Percentiles rank a stretch among this genome's conserved stretches.
These are phyloP conservation scores for Tragelaphus scriptus DNA, from an alignment of 2,113 vertebrate species.

Conservation along the genomic window DNA sequence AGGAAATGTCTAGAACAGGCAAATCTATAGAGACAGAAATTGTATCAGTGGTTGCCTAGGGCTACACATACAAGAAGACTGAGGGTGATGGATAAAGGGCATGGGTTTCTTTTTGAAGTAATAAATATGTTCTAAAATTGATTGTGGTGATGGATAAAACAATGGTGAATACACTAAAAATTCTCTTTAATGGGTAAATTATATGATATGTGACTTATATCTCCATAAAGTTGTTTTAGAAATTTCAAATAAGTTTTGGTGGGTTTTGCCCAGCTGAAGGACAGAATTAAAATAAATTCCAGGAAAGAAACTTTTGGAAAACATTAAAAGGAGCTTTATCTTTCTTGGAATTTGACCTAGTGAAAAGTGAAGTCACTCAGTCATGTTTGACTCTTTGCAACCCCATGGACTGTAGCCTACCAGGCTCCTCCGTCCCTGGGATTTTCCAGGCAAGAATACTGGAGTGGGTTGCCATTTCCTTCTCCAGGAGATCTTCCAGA, in stretches of 20 bases:
- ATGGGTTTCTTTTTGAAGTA: neutral
- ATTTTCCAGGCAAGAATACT: no score
- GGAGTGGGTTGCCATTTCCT: no score
- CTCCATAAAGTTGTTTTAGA: neutral
- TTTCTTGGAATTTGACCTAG: neutral
- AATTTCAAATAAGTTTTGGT: neutral
- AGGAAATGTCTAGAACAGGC: neutral
- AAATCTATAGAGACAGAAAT: neutral
- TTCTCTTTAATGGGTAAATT: neutral
- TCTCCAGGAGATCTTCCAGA: no score
- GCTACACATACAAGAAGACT: neutral
- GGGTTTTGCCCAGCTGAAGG: neutral
- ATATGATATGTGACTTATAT: neutral
- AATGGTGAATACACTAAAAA: neutral
- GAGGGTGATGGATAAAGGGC: neutral
- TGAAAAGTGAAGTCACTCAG: no score
- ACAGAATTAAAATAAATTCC: neutral
- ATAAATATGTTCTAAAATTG: neutral
- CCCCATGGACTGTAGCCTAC: no score
- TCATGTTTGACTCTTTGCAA: no score
- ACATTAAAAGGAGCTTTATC: neutral
- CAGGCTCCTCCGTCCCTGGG: no score
- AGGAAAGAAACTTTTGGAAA: neutral
- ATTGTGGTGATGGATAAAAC: neutral
- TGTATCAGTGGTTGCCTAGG: neutral